Base-by-base conservation (phyloP, 2,888 invertebrate species). In the Tetranychus truncatus region DNA sequence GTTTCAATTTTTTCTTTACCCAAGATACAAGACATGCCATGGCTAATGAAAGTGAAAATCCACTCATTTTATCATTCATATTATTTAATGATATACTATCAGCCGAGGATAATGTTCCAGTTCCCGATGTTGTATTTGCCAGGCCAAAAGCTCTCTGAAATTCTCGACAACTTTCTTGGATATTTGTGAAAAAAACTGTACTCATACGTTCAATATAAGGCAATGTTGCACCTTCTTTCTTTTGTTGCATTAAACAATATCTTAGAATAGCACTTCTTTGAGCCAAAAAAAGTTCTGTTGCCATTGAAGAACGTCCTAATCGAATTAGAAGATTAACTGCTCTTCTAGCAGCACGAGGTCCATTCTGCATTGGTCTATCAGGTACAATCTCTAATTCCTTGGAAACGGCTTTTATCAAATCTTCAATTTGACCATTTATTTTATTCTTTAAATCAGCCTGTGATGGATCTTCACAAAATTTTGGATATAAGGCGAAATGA, bases 321-420 rank as follows among this genome's bases (percentile, higher is more conserved):
- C 89, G 87, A 81, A 91, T 91, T 73, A 96, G 87, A 78, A 95
- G 87, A 78, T 89, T 86, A 1, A 95, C 90, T 0, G 93, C 91
- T 77, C 91, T 87, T 74, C 93, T 85, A 0, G 94, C 91, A 78
- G 92, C 87, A 76, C 95, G 83, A 0, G 94, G 93, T 7, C 85
- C 85, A 0, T 95, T 93, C 81, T 95, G 89, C 8, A 95, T 86
- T 74, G 92, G 92, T 83, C 92, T 91, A 81, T 92, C 93, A 65
- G 93, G 92, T 74, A 89, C 89, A 44, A 90, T 90, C 82, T 93
- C 91, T 45, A 96, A 84, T 83, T 96, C 95, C 80, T 90, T 90
- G 79, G 92, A 88, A 71, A 96, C 84, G 74, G 92, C 91, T 79
- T 91, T 90, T n/a, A 91, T 90, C 79, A 96, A 84, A 73, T 87